Evolutionary conservation across 1,140 invertebrate genomes (phyloP).

Genomic region (Bacillus rossius): DNA sequence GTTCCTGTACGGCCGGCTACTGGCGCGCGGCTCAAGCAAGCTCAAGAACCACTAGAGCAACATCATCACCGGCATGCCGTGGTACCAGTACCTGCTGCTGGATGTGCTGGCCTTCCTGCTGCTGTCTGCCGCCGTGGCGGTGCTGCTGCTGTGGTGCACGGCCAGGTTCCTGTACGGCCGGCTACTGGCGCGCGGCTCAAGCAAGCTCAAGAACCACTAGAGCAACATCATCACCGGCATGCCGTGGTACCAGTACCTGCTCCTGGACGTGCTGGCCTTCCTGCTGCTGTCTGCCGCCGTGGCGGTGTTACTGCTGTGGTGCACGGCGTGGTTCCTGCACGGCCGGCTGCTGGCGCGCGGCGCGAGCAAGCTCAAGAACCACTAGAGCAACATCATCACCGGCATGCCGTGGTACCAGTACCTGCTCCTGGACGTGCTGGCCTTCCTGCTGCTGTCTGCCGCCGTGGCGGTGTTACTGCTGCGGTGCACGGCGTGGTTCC

Average conservation of each 20-base stretch:
- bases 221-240: constrained; percentile 13
- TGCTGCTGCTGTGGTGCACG: background rate
- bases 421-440: constrained; percentile 1
- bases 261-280: constrained; percentile 24
- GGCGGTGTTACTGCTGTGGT: background rate
- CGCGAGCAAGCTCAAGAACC: background rate
- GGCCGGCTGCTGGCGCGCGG: background rate
- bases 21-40: background rate
- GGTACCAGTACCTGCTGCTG: constrained; percentile 23
- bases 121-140: background rate
- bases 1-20: background rate
- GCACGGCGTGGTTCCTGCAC: background rate
- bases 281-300: background rate
- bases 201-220: background rate
- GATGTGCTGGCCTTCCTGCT: constrained; percentile 22
- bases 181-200: background rate
- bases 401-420: constrained; percentile 38
- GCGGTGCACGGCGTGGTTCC: too few relatives aligned
- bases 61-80: constrained; percentile 19
- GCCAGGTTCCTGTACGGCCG: background rate
- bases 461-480: background rate
- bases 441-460: background rate
- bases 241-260: constrained; percentile 23
- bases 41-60: background rate
- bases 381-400: background rate